These are phyloP conservation scores for Pempheris klunzingeri DNA, from an alignment of 2,797 vertebrate genomes.

Conservation along the genomic window DNA sequence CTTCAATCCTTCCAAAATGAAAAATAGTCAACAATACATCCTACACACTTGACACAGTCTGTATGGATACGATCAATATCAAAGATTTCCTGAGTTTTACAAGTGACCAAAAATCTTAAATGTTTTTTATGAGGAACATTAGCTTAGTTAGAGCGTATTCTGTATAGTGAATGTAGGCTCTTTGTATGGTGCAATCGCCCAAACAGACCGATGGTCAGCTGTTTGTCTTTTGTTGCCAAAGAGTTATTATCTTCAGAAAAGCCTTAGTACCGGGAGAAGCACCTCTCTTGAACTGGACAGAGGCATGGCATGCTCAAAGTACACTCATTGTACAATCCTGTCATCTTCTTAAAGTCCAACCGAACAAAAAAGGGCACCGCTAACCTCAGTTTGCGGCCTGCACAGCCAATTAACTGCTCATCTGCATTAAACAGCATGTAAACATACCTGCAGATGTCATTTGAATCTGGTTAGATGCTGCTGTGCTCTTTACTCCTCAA, in stretches of 20 bases:
- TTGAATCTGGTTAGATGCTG: background rate
- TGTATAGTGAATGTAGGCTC: conserved; percentile 40
- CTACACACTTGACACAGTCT: conserved; percentile 22
- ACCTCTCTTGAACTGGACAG: background rate
- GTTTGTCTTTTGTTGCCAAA: conserved; percentile 56
- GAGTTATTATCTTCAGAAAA: conserved; percentile 36
- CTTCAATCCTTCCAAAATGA: conserved; percentile 12
- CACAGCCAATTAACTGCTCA: background rate
- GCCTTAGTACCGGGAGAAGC: conserved; percentile 44
- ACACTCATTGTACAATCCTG: background rate
- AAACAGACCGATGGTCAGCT: conserved; percentile 22
- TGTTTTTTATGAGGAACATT: conserved; percentile 9
- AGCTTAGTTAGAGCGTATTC: conserved; percentile 19
- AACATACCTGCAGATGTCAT: background rate
- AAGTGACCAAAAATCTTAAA: conserved; percentile 43
- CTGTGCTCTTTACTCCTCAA: background rate
- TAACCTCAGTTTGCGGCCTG: no score
- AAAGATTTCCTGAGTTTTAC: conserved; percentile 15
- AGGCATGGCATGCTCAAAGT: conserved; percentile 13
- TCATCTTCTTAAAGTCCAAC: background rate
- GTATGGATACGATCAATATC: conserved; percentile 11
- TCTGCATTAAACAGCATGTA: background rate
- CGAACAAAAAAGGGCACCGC: background rate
- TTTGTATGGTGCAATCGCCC: conserved; percentile 14
- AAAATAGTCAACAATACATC: conserved; percentile 6